phyloP scores from a whole-genome alignment of 1,140 invertebrate genomes.

The Aphelenchoides besseyi region DNA sequence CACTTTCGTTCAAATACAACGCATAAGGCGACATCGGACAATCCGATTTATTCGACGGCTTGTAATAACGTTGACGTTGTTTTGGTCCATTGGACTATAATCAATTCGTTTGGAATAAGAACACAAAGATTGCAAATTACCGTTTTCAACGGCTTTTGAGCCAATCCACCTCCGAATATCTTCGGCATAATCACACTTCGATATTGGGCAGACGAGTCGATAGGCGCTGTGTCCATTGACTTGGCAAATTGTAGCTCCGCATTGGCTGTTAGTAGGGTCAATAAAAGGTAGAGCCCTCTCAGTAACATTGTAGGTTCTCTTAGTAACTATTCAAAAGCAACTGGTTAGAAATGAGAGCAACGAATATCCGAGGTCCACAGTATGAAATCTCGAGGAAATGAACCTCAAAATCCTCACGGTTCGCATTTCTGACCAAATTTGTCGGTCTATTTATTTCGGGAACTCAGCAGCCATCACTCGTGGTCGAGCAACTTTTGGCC shows the following conservation, averaged over 20 bases:
- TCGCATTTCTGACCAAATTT: too few species aligned
- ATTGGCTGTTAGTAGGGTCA: background rate
- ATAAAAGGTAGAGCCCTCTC: too few species aligned
- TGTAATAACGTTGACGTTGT: constrained; percentile 3
- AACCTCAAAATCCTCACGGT: too few species aligned
- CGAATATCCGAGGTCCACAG: too few species aligned
- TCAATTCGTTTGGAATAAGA: too few species aligned
- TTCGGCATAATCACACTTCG: background rate
- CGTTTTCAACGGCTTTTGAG: constrained; percentile 6
- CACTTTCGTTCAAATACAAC: background rate
- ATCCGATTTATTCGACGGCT: background rate
- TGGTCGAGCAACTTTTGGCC: too few species aligned
- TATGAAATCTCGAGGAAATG: too few species aligned
- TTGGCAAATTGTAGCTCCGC: constrained; percentile 8
- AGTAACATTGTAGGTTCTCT: too few species aligned
- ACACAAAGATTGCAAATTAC: background rate
- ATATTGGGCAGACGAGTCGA: constrained; percentile 11
- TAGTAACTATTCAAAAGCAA: too few species aligned
- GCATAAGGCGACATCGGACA: background rate
- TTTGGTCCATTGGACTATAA: background rate
- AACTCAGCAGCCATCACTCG: too few species aligned
- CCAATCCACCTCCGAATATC: constrained; percentile 3
- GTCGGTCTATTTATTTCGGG: background rate
- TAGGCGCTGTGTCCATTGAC: background rate
- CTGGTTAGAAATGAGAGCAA: too few species aligned